Evolutionary conservation across 2,797 vertebrate species (phyloP).

Genomic region (Sebastes hubbsi): DNA sequence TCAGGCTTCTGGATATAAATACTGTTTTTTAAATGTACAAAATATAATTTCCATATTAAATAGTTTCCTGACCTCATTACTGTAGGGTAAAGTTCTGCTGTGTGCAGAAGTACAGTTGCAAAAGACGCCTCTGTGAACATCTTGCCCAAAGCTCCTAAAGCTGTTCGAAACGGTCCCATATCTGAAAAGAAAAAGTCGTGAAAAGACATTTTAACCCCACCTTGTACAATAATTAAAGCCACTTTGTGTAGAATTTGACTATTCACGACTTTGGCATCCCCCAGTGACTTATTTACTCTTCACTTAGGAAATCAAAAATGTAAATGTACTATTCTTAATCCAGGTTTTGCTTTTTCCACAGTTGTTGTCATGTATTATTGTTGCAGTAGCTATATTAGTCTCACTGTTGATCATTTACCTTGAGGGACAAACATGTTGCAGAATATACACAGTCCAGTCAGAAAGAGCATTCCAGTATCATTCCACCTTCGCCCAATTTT

Average conservation of each 20-base stretch:
- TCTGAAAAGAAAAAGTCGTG: constrained; percentile 57
- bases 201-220: neutral
- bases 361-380: no score
- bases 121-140: constrained; percentile 86
- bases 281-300: neutral
- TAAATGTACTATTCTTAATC: no score
- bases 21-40: neutral
- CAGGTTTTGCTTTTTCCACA: no score
- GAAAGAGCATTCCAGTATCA: constrained; percentile 70
- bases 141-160: constrained; percentile 82
- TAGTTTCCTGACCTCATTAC: constrained; percentile 83
- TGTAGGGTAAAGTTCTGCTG: constrained; percentile 89
- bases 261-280: neutral
- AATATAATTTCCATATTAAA: neutral
- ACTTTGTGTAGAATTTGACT: neutral
- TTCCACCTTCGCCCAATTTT: constrained; percentile 78
- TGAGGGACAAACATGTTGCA: constrained; percentile 69
- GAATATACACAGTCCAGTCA: constrained; percentile 73
- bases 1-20: no score
- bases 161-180: constrained; percentile 54
- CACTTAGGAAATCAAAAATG: no score
- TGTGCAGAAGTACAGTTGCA: constrained; percentile 83
- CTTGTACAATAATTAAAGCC: neutral
- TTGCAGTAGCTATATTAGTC: no score
- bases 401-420: constrained; percentile 47